Evolutionary conservation across 1,140 invertebrate genomes (phyloP).

Genomic region (Pissodes strobi): DNA sequence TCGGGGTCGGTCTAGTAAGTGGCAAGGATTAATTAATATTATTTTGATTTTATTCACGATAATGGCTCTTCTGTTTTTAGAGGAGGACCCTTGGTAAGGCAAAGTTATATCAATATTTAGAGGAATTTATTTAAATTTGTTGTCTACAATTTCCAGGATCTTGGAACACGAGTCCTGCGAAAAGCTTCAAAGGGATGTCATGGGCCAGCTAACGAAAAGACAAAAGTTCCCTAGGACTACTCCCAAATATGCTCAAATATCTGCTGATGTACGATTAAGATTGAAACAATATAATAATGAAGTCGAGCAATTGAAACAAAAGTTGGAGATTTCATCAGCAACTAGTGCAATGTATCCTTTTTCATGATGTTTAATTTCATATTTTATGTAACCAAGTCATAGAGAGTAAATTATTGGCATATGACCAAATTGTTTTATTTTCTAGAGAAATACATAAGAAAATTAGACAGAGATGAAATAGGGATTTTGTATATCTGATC

Average conservation of each 20-base stretch:
- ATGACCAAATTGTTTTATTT: no score
- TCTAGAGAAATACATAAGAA: no score
- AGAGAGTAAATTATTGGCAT: no score
- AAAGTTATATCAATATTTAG: background rate
- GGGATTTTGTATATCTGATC: no score
- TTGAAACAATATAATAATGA: conserved; percentile 67
- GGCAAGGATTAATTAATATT: no score
- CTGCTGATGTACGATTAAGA: conserved; percentile 63
- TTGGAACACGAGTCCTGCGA: conserved; percentile 70
- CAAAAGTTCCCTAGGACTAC: conserved; percentile 60
- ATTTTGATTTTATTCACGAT: no score
- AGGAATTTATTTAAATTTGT: conserved; percentile 11
- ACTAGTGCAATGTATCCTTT: conserved; percentile 62
- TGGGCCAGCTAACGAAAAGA: conserved; percentile 63
- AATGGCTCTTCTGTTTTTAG: conserved; percentile 52
- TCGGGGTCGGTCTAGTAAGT: no score
- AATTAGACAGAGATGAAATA: no score
- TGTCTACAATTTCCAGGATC: conserved; percentile 58
- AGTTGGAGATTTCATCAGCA: conserved; percentile 59
- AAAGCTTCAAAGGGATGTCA: conserved; percentile 65
- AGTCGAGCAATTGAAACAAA: conserved; percentile 63
- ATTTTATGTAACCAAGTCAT: no score
- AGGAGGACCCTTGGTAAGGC: conserved; percentile 50
- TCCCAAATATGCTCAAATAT: conserved; percentile 61
- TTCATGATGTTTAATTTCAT: no score